phyloP scores from a whole-genome alignment of 2,113 vertebrate genomes.

The Poicephalus meyeri region DNA sequence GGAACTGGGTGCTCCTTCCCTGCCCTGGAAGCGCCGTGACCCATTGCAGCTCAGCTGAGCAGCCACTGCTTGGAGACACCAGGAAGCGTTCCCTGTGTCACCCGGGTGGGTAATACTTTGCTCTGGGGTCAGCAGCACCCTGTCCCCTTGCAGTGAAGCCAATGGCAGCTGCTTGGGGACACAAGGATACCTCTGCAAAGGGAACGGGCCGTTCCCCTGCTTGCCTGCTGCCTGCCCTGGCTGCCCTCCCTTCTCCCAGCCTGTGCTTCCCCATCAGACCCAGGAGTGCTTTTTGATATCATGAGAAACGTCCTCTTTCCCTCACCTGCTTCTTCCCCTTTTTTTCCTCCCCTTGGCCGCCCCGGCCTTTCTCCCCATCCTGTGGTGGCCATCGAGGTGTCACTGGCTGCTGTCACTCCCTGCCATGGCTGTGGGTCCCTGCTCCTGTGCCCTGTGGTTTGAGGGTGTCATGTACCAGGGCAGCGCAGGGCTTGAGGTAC shows the following conservation, averaged over 20 bases:
- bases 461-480: fast-evolving
- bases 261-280: neutral
- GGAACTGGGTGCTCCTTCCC: neutral
- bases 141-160: fast-evolving
- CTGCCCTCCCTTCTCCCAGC: neutral
- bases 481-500: fast-evolving
- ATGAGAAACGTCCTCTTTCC: neutral
- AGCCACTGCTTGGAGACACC: fast-evolving
- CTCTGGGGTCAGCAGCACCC: neutral
- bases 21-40: neutral
- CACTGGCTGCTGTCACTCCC: fast-evolving
- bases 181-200: neutral
- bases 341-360: neutral
- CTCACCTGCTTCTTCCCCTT: neutral
- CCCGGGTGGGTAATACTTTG: fast-evolving
- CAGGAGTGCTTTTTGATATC: neutral
- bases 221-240: neutral
- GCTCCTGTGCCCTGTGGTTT: neutral
- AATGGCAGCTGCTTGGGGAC: neutral
- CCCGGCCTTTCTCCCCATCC: fast-evolving
- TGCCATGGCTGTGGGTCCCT: fast-evolving
- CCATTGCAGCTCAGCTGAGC: fast-evolving
- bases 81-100: neutral
- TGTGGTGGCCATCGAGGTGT: fast-evolving
- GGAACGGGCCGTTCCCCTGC: neutral